Conservation (phyloP, 2,888 invertebrate species). For the Metallyticus violacea region DNA sequence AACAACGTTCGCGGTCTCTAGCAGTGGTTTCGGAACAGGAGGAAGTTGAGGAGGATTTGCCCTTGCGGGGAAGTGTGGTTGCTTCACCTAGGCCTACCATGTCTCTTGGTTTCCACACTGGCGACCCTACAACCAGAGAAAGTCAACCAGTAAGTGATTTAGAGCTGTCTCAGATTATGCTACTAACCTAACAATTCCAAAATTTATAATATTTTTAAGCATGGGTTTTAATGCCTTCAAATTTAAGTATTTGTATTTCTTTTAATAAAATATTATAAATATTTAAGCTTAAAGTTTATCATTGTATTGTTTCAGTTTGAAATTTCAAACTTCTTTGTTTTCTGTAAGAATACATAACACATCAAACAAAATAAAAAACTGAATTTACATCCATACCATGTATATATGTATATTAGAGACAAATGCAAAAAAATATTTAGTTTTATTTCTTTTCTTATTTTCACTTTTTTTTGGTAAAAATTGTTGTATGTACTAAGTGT, state of each 20-base stretch:
- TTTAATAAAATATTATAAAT: background rate
- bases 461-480: background rate
- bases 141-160: slow-evolving; percentile 47
- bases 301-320: background rate
- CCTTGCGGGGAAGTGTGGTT: slow-evolving; percentile 62
- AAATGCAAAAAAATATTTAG: background rate
- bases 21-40: slow-evolving; percentile 29
- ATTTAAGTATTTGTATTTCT: background rate
- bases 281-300: background rate
- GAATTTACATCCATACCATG: background rate
- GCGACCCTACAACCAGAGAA: slow-evolving; percentile 74
- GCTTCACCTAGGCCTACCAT: slow-evolving; percentile 58
- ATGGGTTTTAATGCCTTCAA: background rate
- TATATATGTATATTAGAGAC: background rate
- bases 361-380: background rate
- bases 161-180: slow-evolving; percentile 35
- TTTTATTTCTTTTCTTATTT: background rate
- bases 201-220: background rate
- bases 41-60: slow-evolving; percentile 38
- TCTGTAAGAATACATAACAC: background rate
- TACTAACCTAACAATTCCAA: slow-evolving; percentile 35
- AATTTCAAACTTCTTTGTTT: background rate
- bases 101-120: slow-evolving; percentile 98
- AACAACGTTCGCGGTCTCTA: slow-evolving; percentile 29
- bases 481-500: slow-evolving; percentile 8